Conservation (phyloP, 2,797 vertebrate genomes). For the Cyclopterus lumpus region DNA sequence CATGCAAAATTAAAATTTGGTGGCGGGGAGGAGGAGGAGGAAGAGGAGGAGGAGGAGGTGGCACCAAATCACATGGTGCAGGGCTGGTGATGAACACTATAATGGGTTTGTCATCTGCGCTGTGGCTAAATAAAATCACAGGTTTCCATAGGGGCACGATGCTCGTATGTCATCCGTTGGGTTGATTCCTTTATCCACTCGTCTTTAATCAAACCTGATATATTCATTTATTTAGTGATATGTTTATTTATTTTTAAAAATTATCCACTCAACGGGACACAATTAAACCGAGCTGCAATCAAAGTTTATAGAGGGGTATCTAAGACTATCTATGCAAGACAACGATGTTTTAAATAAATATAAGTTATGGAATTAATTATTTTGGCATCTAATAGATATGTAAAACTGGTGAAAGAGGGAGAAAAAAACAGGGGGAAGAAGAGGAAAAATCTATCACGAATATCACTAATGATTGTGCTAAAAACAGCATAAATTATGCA, state of each 20-base stretch:
- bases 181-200: constrained; percentile 71
- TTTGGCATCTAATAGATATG: constrained; percentile 91
- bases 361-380: constrained; percentile 93
- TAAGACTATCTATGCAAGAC: constrained; percentile 43
- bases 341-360: constrained; percentile 84
- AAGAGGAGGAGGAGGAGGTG: constrained; percentile 61
- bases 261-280: constrained; percentile 86
- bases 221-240: constrained; percentile 94
- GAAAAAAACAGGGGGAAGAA: constrained; percentile 42
- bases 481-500: constrained; percentile 99
- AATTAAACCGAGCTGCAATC: constrained; percentile 91
- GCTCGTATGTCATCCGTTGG: constrained; percentile 89
- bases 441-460: constrained; percentile 91
- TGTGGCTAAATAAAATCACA: constrained; percentile 94
- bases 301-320: constrained; percentile 90
- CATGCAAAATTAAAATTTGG: constrained; percentile 99
- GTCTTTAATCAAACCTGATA: constrained; percentile 91
- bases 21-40: constrained; percentile 64
- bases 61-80: constrained; percentile 92
- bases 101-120: constrained; percentile 91
- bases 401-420: constrained; percentile 80
- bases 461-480: constrained; percentile 99
- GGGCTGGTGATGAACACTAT: constrained; percentile 91
- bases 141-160: constrained; percentile 90
- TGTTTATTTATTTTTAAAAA: constrained; percentile 76